Percentiles rank a stretch among this genome's conserved stretches.
phyloP scores from a whole-genome alignment of 2,797 vertebrate species.

The Microchirus variegatus region DNA sequence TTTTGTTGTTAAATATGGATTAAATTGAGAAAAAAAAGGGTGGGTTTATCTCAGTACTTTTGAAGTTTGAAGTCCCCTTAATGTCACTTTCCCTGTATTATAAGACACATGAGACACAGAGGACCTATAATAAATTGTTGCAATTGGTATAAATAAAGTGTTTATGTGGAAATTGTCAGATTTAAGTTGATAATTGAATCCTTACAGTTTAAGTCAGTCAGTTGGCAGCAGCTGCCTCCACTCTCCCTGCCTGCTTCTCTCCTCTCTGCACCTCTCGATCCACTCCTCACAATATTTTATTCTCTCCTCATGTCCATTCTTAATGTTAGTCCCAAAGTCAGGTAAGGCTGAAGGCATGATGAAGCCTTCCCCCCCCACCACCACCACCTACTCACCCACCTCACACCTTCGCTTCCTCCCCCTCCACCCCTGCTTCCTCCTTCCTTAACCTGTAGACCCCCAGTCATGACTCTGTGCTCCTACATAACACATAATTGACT shows the following conservation, averaged over 20 bases:
- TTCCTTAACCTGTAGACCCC: slow-evolving; percentile 1
- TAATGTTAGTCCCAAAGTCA: slow-evolving; percentile 97
- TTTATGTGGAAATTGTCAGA: not conserved
- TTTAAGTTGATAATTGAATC: not conserved
- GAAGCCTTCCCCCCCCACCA: slow-evolving; percentile 26
- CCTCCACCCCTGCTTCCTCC: slow-evolving; percentile 1
- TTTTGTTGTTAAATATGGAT: no score
- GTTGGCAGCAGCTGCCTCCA: not conserved
- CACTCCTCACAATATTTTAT: slow-evolving; percentile 65
- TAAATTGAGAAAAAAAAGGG: no score
- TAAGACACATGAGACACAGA: not conserved
- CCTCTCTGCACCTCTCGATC: slow-evolving; percentile 45
- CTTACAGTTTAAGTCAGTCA: not conserved
- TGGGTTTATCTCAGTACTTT: no score
- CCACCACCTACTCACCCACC: slow-evolving; percentile 12
- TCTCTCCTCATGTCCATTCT: slow-evolving; percentile 83
- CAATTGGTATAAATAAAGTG: not conserved
- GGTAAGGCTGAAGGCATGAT: slow-evolving; percentile 91
- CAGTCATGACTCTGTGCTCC: slow-evolving; percentile 55
- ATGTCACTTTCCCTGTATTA: no score
- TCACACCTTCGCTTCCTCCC: slow-evolving; percentile 11
- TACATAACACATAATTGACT: slow-evolving; percentile 41
- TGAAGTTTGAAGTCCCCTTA: not conserved
- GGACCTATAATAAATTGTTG: not conserved
- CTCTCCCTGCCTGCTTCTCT: slow-evolving; percentile 39